These are phyloP conservation scores for Tetrao urogallus DNA, from an alignment of 2,113 vertebrate genomes.

Conservation along the genomic window DNA sequence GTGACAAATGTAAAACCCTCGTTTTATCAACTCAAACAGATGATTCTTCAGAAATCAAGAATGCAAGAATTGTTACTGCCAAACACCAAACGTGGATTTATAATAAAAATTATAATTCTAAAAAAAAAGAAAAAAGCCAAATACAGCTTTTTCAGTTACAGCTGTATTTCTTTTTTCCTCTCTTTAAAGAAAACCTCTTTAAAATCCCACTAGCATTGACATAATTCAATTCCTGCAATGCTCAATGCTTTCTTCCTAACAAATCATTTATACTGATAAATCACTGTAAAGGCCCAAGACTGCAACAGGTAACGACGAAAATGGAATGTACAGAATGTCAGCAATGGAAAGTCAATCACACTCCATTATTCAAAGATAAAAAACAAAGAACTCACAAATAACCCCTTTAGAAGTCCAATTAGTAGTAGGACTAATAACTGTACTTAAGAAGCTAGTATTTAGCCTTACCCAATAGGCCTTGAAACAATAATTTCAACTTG, in stretches of 20 bases:
- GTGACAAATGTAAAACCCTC: not conserved
- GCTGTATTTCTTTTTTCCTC: not conserved
- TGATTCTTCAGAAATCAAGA: not conserved
- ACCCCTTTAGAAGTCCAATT: constrained; percentile 37
- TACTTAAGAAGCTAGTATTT: constrained; percentile 69
- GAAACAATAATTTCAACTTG: constrained; percentile 99
- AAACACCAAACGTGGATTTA: not conserved
- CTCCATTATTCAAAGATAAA: not conserved
- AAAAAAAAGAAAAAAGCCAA: not conserved
- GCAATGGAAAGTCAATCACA: not conserved
- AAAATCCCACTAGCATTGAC: not conserved
- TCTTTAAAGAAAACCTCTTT: not conserved
- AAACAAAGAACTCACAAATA: constrained; percentile 10
- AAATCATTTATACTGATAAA: not conserved
- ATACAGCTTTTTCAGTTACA: not conserved
- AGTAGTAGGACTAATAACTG: constrained; percentile 60
- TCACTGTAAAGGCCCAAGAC: not conserved
- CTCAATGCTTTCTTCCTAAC: not conserved
- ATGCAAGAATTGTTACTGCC: not conserved
- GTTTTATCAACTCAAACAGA: not conserved
- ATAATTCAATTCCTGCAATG: not conserved
- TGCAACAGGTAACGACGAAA: not conserved
- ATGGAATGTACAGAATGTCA: not conserved
- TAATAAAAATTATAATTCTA: not conserved
- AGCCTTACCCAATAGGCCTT: constrained; percentile 96